Base-by-base conservation (phyloP, 2,888 invertebrate genomes). In the Darwinula stevensoni region DNA sequence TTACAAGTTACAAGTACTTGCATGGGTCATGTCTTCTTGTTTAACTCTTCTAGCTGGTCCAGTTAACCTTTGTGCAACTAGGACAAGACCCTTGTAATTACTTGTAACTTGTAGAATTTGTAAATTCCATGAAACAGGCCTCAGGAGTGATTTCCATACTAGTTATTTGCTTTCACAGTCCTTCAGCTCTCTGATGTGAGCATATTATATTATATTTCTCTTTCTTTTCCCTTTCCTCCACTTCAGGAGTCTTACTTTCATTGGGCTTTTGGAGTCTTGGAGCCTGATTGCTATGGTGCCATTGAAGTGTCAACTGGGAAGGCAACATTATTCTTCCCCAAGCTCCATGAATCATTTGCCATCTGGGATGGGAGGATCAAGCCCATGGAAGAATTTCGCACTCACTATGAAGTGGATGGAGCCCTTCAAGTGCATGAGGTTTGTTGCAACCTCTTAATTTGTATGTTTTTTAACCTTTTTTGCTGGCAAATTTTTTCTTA, bases 171-270 rank as follows among this genome's bases (percentile, higher is more conserved):
- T 13, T 11, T 11, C 28, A 28, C n/a, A n/a, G n/a, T n/a, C n/a
- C n/a, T n/a, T n/a, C n/a, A n/a, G n/a, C n/a, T n/a, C n/a, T n/a
- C n/a, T n/a, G n/a, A n/a, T n/a, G n/a, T n/a, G n/a, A n/a, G n/a
- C n/a, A n/a, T n/a, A n/a, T n/a, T n/a, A n/a, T n/a, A n/a, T n/a
- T n/a, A n/a, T n/a, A n/a, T n/a, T n/a, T 17, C 2, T 9, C 3
- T 5, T 6, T 17, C 16, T 11, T 14, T 17, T 16, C 31, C 18
- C 29, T 38, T 40, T 4, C 47, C 84, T n/a, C n/a, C n/a, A n/a
- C n/a, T n/a, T n/a, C n/a, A n/a, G 74, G 97, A 97, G 54, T 76
- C 91, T 0, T 97, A 73, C 49, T 97, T 97, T 47, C 84, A 78
- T 48, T 97, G 94, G 78, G 48, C 72, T 3, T 86, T 88, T 51